Conservation (phyloP, 2,113 vertebrate genomes). For the Psilopsiagon aymara region DNA sequence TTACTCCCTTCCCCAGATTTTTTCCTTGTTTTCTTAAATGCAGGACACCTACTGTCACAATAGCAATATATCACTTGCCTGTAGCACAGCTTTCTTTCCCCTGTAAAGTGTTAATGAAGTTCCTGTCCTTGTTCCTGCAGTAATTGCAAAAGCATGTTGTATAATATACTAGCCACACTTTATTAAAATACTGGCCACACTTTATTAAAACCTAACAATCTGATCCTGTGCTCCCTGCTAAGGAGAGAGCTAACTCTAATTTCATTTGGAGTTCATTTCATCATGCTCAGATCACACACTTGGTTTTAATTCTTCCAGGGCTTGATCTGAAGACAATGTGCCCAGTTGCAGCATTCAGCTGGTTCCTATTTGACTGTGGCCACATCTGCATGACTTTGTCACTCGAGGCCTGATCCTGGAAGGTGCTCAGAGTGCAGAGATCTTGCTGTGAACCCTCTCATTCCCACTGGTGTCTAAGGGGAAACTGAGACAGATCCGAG, state of each 20-base stretch:
- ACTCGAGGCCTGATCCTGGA: not conserved
- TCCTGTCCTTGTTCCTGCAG: conserved; percentile 57
- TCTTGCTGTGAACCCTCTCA: not conserved
- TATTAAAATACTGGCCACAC: conserved; percentile 63
- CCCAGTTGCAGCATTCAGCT: not conserved
- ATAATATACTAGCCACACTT: conserved; percentile 65
- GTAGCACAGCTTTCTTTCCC: conserved; percentile 57
- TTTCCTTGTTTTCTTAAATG: conserved; percentile 42
- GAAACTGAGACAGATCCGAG: accelerated
- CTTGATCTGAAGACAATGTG: not conserved
- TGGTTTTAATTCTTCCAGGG: conserved; percentile 60
- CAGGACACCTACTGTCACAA: conserved; percentile 65
- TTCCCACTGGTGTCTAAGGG: not conserved
- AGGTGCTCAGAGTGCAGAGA: not conserved
- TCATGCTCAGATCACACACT: conserved; percentile 18
- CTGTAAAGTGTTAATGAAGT: conserved; percentile 71
- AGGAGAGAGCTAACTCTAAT: not conserved
- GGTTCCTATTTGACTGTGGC: not conserved
- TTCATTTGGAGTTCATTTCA: conserved; percentile 23
- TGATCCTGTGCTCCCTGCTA: conserved; percentile 12
- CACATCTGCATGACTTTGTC: not conserved
- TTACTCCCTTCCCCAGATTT: conserved; percentile 43
- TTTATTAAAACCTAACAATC: conserved; percentile 61
- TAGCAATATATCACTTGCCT: conserved; percentile 44
- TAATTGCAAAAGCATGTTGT: conserved; percentile 65